A percentile compares a stretch with the other conserved stretches of the same genome.
These are phyloP conservation scores for Heterocephalus glaber DNA, from an alignment of 2,113 vertebrate genomes.

Conservation along the genomic window DNA sequence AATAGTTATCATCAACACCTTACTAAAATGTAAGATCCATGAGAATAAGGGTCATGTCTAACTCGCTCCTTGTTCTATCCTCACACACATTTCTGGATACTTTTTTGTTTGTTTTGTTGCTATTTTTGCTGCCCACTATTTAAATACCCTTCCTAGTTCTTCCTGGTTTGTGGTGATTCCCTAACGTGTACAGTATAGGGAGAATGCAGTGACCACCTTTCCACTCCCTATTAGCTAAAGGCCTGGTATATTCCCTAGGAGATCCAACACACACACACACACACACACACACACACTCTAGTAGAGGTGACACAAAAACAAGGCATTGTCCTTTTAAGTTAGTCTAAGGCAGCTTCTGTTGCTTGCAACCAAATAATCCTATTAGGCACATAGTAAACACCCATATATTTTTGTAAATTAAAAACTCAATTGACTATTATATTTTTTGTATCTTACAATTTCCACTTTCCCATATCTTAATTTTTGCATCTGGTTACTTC, in stretches of 20 bases:
- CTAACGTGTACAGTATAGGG: neutral
- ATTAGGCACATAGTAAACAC: neutral
- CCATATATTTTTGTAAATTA: slow-evolving; percentile 14
- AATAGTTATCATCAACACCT: neutral
- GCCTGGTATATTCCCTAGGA: neutral
- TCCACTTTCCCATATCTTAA: neutral
- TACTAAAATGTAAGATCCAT: neutral
- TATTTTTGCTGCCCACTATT: neutral
- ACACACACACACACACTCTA: neutral
- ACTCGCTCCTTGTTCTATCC: neutral
- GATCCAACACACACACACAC: neutral
- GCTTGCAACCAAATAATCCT: neutral
- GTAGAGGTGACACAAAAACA: neutral
- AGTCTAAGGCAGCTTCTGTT: neutral
- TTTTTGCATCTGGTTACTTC: neutral
- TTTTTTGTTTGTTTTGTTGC: neutral
- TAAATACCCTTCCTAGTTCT: neutral
- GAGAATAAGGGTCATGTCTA: neutral
- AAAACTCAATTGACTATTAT: neutral
- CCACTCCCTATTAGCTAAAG: neutral
- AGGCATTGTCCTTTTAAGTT: neutral
- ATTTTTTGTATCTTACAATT: neutral
- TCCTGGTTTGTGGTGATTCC: neutral
- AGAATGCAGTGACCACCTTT: neutral
- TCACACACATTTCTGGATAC: neutral